Percentiles rank a stretch among this genome's conserved stretches.
Conservation (phyloP, 2,888 invertebrate species). For the Tridacna crocea region DNA sequence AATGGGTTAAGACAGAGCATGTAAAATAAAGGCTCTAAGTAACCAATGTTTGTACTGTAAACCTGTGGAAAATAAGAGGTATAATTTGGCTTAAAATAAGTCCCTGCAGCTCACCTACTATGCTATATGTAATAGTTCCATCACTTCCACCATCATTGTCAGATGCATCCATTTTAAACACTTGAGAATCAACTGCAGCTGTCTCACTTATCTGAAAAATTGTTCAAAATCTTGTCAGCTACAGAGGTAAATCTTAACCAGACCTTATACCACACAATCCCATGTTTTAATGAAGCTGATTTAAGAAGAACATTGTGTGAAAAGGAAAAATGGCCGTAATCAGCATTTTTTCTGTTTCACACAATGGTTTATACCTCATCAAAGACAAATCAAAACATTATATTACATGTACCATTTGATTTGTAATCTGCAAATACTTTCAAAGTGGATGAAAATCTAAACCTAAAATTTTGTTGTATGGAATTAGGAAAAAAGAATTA, state of each 20-base stretch:
- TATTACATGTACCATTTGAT: no score
- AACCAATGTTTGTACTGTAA: no score
- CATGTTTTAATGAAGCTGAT: background rate
- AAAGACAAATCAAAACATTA: background rate
- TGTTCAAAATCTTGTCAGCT: background rate
- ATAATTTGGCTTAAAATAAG: no score
- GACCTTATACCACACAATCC: background rate
- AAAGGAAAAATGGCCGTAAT: background rate
- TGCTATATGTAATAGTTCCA: constrained; percentile 65
- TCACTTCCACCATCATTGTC: constrained; percentile 74
- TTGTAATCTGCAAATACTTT: no score
- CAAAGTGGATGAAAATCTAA: no score
- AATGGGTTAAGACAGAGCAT: no score
- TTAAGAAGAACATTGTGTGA: background rate
- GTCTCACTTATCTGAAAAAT: constrained; percentile 63
- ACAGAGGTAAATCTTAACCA: background rate
- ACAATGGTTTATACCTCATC: background rate
- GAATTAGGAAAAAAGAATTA: no score
- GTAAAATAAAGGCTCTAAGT: no score
- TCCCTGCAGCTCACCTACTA: constrained; percentile 11
- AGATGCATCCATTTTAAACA: constrained; percentile 68
- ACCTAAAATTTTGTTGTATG: no score
- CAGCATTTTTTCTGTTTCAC: background rate
- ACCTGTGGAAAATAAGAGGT: no score
- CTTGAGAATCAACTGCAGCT: constrained; percentile 52